phyloP scores from a whole-genome alignment of 2,888 invertebrate species.

The Allacma fusca region DNA sequence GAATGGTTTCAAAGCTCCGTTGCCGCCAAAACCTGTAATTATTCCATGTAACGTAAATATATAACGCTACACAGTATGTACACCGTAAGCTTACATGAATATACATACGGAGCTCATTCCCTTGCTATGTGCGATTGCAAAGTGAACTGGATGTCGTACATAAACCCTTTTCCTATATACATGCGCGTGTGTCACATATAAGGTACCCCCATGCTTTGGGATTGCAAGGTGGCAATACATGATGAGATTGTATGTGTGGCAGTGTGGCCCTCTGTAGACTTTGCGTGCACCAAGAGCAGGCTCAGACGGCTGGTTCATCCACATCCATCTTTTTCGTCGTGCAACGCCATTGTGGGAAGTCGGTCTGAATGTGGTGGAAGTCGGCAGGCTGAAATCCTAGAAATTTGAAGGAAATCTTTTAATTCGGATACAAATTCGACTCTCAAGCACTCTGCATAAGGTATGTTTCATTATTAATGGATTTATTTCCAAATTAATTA shows the following conservation, averaged over 20 bases:
- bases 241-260: neutral
- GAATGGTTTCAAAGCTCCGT: neutral
- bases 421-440: neutral
- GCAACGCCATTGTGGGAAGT: neutral
- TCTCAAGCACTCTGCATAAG: slow-evolving; percentile 12
- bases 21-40: neutral
- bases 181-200: no score
- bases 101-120: no score
- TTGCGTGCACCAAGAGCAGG: neutral
- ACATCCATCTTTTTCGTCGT: neutral
- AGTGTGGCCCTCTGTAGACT: neutral
- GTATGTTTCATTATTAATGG: neutral
- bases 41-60: no score
- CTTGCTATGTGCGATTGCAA: no score
- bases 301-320: neutral
- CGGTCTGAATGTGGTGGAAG: neutral
- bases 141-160: no score
- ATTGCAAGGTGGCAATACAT: no score
- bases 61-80: no score
- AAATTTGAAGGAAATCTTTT: neutral
- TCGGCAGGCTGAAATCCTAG: neutral
- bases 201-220: no score
- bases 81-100: no score
- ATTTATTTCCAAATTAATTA: neutral
- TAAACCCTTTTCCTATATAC: no score